Evolutionary conservation across 2,888 invertebrate species (phyloP).

Genomic region (Lobophora halterata): DNA sequence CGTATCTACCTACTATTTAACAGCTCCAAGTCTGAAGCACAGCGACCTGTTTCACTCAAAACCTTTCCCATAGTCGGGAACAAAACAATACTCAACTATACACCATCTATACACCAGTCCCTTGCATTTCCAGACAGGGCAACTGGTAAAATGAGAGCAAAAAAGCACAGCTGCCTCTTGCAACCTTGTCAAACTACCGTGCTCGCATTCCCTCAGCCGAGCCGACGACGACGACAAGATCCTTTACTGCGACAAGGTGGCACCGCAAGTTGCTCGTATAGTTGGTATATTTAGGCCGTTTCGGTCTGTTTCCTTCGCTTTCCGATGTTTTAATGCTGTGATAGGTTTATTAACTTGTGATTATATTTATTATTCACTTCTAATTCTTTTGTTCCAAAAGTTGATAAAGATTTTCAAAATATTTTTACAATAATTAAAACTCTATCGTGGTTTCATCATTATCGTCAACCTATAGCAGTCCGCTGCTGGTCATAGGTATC

Average conservation of each 20-base stretch:
- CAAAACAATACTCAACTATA: constrained; percentile 49
- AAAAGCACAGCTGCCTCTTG: constrained; percentile 65
- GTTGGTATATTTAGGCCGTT: constrained; percentile 69
- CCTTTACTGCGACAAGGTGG: constrained; percentile 57
- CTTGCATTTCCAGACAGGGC: constrained; percentile 67
- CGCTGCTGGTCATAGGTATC: too few relatives aligned
- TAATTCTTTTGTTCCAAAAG: too few relatives aligned
- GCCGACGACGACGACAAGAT: constrained; percentile 42
- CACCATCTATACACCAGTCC: constrained; percentile 32
- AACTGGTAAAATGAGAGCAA: constrained; percentile 63
- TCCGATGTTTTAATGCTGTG: constrained; percentile 47
- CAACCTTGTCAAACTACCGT: constrained; percentile 61
- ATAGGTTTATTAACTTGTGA: constrained; percentile 36
- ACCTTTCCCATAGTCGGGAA: constrained; percentile 57
- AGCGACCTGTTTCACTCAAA: constrained; percentile 39
- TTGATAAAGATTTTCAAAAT: too few relatives aligned
- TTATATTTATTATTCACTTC: too few relatives aligned
- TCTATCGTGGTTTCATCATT: too few relatives aligned
- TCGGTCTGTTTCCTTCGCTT: constrained; percentile 56
- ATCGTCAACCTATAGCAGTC: too few relatives aligned
- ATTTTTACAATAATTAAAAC: too few relatives aligned
- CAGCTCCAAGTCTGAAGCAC: constrained; percentile 4
- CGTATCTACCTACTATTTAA: too few relatives aligned
- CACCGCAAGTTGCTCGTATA: constrained; percentile 42
- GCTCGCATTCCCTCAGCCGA: constrained; percentile 37